Evolutionary conservation across 1,140 invertebrate genomes (phyloP).

Genomic region (Chrysopa pallens): DNA sequence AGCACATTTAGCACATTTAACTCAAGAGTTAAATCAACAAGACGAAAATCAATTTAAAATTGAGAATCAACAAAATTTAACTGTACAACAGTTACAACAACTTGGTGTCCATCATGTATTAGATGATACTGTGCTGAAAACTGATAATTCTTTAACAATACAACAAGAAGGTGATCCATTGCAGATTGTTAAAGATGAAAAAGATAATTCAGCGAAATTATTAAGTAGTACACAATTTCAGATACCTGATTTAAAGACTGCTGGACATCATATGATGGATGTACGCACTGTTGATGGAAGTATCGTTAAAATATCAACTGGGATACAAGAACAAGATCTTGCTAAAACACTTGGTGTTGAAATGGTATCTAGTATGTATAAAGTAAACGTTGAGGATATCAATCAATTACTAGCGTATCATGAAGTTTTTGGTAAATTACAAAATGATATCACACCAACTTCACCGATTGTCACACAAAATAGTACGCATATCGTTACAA

Average conservation of each 20-base stretch:
- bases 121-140: constrained; percentile 16
- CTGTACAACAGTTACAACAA: constrained; percentile 21
- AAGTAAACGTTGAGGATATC: constrained; percentile 67
- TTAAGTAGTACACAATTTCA: constrained; percentile 15
- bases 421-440: constrained; percentile 71
- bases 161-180: constrained; percentile 8
- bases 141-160: not conserved
- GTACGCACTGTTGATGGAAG: constrained; percentile 44
- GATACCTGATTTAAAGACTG: constrained; percentile 20
- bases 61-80: constrained; percentile 13
- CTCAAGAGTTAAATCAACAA: constrained; percentile 10
- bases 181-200: constrained; percentile 21
- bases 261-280: constrained; percentile 45
- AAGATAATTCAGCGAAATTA: constrained; percentile 17
- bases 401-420: constrained; percentile 69
- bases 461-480: constrained; percentile 16
- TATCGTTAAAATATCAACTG: constrained; percentile 49
- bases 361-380: constrained; percentile 60
- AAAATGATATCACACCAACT: constrained; percentile 28
- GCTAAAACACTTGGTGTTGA: constrained; percentile 46
- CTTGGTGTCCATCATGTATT: constrained; percentile 20
- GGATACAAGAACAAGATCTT: constrained; percentile 41
- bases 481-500: constrained; percentile 26
- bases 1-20: constrained; percentile 10
- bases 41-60: constrained; percentile 10